Conservation (phyloP, 2,888 invertebrate species). For the Torymus auratus region DNA sequence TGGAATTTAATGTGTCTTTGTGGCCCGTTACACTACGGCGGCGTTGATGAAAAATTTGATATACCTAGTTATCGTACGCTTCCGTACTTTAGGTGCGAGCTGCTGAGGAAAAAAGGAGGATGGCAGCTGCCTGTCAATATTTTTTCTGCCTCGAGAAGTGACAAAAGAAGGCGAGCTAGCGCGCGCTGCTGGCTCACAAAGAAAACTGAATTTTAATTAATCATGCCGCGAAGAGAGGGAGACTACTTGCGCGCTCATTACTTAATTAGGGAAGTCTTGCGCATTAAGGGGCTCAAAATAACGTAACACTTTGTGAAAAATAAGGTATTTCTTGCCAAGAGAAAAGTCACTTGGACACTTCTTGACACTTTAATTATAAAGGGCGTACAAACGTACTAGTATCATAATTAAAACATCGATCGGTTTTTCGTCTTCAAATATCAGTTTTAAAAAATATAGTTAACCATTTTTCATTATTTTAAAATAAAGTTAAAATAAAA, state of each 20-base stretch:
- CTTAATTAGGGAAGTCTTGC: conserved; percentile 24
- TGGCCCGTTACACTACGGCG: no score
- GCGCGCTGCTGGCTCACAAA: not conserved
- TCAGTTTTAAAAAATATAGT: no score
- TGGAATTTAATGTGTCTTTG: no score
- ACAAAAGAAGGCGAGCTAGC: not conserved
- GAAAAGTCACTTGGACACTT: not conserved
- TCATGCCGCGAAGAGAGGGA: not conserved
- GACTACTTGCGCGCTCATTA: not conserved
- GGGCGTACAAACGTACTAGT: no score
- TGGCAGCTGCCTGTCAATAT: conserved; percentile 16
- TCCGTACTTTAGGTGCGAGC: not conserved
- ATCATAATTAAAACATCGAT: no score
- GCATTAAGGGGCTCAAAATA: conserved; percentile 4
- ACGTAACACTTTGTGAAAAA: conserved; percentile 6
- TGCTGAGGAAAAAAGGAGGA: not conserved
- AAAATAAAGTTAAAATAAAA: no score
- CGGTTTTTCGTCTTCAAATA: no score
- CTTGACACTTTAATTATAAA: not conserved
- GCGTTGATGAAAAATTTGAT: not conserved
- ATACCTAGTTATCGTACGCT: not conserved
- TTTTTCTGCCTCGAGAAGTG: conserved; percentile 5
- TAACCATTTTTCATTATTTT: no score
- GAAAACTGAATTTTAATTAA: conserved; percentile 35
- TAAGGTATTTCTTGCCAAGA: not conserved